Percentiles rank a stretch among this genome's conserved stretches.
phyloP scores from a whole-genome alignment of 1,140 invertebrate species.

The Acromyrmex heyeri region DNA sequence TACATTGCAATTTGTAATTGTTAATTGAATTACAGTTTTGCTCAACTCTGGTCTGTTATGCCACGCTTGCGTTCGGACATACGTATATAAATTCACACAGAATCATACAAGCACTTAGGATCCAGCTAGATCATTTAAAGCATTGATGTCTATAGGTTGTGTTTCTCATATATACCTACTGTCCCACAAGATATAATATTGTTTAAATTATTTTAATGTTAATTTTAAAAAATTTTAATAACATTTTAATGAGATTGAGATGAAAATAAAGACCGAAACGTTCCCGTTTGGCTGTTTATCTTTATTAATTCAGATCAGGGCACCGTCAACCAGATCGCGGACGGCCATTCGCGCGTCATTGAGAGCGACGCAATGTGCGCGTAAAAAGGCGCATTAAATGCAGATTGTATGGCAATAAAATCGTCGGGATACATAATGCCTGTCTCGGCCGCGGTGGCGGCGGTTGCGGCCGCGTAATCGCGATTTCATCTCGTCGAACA shows the following conservation, averaged over 20 bases:
- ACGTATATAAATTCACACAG: too few species aligned
- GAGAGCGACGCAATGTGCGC: background rate
- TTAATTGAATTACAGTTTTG: too few species aligned
- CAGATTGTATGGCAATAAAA: slow-evolving; percentile 46
- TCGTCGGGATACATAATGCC: background rate
- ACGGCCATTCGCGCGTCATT: background rate
- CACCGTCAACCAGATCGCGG: background rate
- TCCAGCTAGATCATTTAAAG: too few species aligned
- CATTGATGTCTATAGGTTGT: too few species aligned
- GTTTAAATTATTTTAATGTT: background rate
- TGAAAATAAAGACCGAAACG: background rate
- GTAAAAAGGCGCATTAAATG: slow-evolving; percentile 47
- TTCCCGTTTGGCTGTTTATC: background rate
- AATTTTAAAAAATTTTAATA: background rate
- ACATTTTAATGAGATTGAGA: background rate
- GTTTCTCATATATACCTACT: too few species aligned
- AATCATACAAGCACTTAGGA: too few species aligned
- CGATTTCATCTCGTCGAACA: slow-evolving; percentile 79
- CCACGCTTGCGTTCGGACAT: too few species aligned
- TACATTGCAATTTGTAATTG: too few species aligned
- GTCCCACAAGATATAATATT: too few species aligned
- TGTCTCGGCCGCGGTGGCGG: background rate
- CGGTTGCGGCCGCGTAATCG: slow-evolving; percentile 69
- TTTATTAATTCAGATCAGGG: background rate
- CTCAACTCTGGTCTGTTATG: too few species aligned